Base-by-base conservation (phyloP, 92 coral and sea anemone species). In the Ricordea florida region DNA sequence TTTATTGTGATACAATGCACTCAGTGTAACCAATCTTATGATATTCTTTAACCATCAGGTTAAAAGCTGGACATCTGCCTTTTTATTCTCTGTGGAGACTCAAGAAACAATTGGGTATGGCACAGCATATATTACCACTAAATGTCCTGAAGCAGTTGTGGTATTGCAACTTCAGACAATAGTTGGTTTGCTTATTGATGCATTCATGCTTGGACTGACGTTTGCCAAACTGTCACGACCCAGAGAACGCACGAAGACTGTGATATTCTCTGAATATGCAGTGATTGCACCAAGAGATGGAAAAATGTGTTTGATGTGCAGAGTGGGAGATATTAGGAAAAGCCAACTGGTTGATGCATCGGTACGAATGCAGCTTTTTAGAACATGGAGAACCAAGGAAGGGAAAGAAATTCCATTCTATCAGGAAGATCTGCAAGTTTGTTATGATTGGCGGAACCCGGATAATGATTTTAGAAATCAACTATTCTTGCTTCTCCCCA, bases 51-150 rank as follows among this genome's bases (percentile, higher is more conserved):
- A 10, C 31, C n/a, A 35, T 40, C 72, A 89, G 94, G 94, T 89
- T 33, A 62, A 69, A 51, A 87, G 63, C 38, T 94, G 89, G 83
- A 88, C 93, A 5, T 52, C 97, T 35, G 98, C 98, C 4, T 92
- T 88, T 42, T 60, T 92, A 25, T 94, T 94, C 74, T 94, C 98
- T 1, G 66, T 94, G n/a, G 98, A 94, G 62, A 91, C 98, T 8
- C 98, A 94, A 70, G 90, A 90, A 52, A 94, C 98, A 3, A 94
- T 94, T 69, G 98, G 98, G 33, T 94, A 91, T 68, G 98, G 98
- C 5, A 84, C 83, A 35, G 83, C 88, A 24, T 82, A 86, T 10
- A 66, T 94, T 27, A 82, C 94, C 23, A 68, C 91, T 9, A 53
- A 88, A 20, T 94, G 98, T 67, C 90, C 91, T 0, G 90, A 91